Conservation (phyloP, 2,113 vertebrate species). For the Mellivora capensis region DNA sequence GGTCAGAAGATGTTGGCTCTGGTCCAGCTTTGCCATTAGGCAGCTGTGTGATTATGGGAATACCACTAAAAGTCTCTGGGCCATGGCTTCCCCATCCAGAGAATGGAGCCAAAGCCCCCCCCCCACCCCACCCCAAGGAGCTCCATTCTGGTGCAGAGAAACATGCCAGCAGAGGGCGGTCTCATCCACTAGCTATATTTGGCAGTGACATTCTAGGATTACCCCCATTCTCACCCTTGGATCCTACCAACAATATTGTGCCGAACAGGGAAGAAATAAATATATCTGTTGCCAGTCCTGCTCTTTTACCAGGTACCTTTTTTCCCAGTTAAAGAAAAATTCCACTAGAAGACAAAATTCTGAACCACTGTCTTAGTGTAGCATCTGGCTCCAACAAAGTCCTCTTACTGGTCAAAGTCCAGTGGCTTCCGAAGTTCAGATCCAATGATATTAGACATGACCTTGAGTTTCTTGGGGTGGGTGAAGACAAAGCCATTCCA, state of each 20-base stretch:
- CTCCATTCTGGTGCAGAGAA: background rate
- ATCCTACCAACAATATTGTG: background rate
- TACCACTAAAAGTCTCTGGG: background rate
- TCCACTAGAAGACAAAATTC: background rate
- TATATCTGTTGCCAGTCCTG: background rate
- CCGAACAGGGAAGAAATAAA: background rate
- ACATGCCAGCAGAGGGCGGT: fast-evolving
- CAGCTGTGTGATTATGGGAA: background rate
- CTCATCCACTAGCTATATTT: background rate
- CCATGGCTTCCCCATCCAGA: background rate
- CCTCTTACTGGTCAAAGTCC: background rate
- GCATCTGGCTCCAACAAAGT: background rate
- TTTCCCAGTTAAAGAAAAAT: background rate
- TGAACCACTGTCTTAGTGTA: background rate
- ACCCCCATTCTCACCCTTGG: background rate
- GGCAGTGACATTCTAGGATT: background rate
- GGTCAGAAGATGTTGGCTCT: background rate
- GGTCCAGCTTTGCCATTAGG: background rate
- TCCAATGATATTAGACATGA: background rate
- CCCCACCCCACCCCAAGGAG: background rate
- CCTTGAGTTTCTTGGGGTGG: background rate
- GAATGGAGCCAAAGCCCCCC: background rate
- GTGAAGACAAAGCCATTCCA: background rate
- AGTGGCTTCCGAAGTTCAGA: background rate
- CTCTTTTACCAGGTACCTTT: background rate